phyloP scores from a whole-genome alignment of 2,113 vertebrate species.

The Harpagus bidentatus region DNA sequence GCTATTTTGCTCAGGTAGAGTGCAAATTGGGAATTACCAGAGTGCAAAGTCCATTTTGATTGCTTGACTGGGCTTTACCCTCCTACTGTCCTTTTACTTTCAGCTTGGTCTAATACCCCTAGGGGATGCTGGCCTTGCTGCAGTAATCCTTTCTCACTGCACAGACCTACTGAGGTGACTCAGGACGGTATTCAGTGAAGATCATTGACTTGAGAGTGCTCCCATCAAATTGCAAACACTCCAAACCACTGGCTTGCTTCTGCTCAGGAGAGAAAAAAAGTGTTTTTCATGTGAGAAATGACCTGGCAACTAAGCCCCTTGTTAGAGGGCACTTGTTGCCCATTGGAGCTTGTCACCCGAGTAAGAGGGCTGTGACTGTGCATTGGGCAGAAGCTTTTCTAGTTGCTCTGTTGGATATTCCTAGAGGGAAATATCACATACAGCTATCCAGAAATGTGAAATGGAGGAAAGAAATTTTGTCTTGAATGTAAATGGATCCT shows the following conservation, averaged over 20 bases:
- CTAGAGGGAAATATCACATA: not conserved
- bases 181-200: not conserved
- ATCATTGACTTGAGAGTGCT: not conserved
- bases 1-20: not conserved
- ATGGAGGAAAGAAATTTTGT: not conserved
- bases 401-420: not conserved
- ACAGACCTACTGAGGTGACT: not conserved
- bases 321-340: not conserved
- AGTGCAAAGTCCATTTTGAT: constrained; percentile 7
- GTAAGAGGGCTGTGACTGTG: not conserved
- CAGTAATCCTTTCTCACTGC: not conserved
- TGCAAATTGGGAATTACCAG: not conserved
- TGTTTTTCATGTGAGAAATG: not conserved
- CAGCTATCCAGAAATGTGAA: not conserved
- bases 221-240: not conserved
- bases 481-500: not conserved
- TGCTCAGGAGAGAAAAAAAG: not conserved
- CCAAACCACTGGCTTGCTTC: not conserved
- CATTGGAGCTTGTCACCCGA: not conserved
- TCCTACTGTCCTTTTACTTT: not conserved
- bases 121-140: not conserved
- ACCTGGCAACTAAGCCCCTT: not conserved
- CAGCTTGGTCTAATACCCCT: not conserved
- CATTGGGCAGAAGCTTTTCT: not conserved
- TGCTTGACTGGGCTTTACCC: not conserved